phyloP scores from a whole-genome alignment of 2,113 vertebrate species.

The Chlorodrepanis virens region DNA sequence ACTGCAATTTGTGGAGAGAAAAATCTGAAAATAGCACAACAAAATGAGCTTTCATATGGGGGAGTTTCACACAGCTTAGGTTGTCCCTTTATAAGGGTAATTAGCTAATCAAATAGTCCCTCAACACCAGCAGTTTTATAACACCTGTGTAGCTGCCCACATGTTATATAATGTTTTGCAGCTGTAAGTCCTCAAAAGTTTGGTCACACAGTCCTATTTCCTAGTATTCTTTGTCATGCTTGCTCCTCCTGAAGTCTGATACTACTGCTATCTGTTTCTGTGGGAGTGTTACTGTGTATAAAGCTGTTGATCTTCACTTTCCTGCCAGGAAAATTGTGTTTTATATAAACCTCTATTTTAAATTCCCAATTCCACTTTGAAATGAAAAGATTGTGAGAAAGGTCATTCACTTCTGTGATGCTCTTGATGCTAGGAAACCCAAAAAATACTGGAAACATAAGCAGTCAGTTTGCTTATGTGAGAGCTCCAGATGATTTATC shows the following conservation, averaged over 20 bases:
- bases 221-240: not conserved
- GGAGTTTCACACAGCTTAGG: slow-evolving; percentile 62
- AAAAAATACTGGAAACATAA: slow-evolving; percentile 15
- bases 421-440: not conserved
- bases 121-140: slow-evolving; percentile 69
- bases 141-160: slow-evolving; percentile 60
- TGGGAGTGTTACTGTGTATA: not conserved
- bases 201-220: not conserved
- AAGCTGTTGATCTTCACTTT: not conserved
- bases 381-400: not conserved
- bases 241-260: not conserved
- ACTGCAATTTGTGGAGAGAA: slow-evolving; percentile 63
- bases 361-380: not conserved
- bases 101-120: slow-evolving; percentile 73
- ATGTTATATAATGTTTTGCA: slow-evolving; percentile 49
- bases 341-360: not conserved
- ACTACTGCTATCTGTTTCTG: not conserved
- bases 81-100: slow-evolving; percentile 69
- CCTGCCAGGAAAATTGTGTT: not conserved
- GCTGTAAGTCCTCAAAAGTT: not conserved
- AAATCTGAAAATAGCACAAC: slow-evolving; percentile 50
- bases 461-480: not conserved
- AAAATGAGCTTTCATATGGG: slow-evolving; percentile 50
- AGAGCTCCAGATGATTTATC: slow-evolving; percentile 54
- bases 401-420: not conserved